Evolutionary conservation across 1,140 invertebrate species (phyloP).

Genomic region (Platyscapa corneri): DNA sequence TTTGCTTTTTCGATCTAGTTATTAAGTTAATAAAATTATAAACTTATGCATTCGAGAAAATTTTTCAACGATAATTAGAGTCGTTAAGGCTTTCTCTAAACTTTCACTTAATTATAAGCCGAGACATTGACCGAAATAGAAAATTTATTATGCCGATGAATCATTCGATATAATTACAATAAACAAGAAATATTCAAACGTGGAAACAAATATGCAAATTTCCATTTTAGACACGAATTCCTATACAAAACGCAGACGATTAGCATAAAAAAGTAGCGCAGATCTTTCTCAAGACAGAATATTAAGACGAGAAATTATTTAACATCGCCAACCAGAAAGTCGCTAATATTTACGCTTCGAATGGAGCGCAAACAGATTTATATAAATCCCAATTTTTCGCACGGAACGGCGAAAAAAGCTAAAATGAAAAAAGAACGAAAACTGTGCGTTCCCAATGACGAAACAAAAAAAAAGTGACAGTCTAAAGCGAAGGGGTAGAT

Average conservation of each 20-base stretch:
- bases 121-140: background rate
- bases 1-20: background rate
- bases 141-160: background rate
- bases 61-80: background rate
- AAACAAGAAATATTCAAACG: too few relatives aligned
- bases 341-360: too few relatives aligned
- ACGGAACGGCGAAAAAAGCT: background rate
- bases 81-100: background rate
- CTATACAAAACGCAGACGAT: too few relatives aligned
- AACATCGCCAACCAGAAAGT: too few relatives aligned
- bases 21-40: background rate
- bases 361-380: too few relatives aligned
- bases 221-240: too few relatives aligned
- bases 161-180: too few relatives aligned
- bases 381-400: too few relatives aligned
- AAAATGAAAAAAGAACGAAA: background rate
- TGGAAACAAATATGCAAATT: too few relatives aligned
- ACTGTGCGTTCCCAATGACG: background rate
- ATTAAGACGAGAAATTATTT: too few relatives aligned
- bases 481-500: constrained; percentile 30
- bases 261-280: too few relatives aligned
- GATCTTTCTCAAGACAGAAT: too few relatives aligned
- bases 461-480: background rate
- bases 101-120: background rate
- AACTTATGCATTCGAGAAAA: background rate